phyloP scores from a whole-genome alignment of 2,888 invertebrate genomes.

The Drosophila mimetica region DNA sequence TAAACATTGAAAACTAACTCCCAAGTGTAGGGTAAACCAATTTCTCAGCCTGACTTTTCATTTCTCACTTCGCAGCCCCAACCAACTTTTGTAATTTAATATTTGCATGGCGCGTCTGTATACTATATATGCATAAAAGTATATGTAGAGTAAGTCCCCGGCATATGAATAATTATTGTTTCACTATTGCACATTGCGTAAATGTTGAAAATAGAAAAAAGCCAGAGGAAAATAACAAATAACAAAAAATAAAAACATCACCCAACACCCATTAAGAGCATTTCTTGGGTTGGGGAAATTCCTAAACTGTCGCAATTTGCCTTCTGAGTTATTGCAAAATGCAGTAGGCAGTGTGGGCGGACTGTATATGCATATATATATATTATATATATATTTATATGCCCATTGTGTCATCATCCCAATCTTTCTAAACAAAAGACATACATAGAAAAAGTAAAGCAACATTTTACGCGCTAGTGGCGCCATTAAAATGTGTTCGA shows the following conservation, averaged over 20 bases:
- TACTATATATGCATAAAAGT: constrained; percentile 6
- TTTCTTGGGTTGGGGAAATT: constrained; percentile 8
- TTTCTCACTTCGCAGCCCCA: constrained; percentile 22
- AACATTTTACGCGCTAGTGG: constrained; percentile 11
- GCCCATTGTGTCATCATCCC: constrained; percentile 59
- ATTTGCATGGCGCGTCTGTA: constrained; percentile 60
- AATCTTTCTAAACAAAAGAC: constrained; percentile 36
- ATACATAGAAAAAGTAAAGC: neutral
- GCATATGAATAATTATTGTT: constrained; percentile 70
- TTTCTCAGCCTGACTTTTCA: constrained; percentile 28
- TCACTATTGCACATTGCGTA: constrained; percentile 73
- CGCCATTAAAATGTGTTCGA: constrained; percentile 35
- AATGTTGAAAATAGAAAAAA: constrained; percentile 73
- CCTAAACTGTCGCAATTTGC: constrained; percentile 68
- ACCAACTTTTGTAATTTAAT: constrained; percentile 61
- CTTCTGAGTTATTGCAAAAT: constrained; percentile 69
- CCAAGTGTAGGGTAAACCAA: constrained; percentile 24
- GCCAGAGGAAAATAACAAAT: constrained; percentile 47
- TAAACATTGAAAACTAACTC: constrained; percentile 22
- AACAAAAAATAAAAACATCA: constrained; percentile 9
- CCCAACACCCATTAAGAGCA: constrained; percentile 21
- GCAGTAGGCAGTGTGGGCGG: constrained; percentile 51
- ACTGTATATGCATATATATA: neutral
- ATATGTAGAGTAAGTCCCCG: constrained; percentile 8
- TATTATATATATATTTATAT: constrained; percentile 14